phyloP scores from a whole-genome alignment of 1,140 invertebrate species.

The Papilio polytes region DNA sequence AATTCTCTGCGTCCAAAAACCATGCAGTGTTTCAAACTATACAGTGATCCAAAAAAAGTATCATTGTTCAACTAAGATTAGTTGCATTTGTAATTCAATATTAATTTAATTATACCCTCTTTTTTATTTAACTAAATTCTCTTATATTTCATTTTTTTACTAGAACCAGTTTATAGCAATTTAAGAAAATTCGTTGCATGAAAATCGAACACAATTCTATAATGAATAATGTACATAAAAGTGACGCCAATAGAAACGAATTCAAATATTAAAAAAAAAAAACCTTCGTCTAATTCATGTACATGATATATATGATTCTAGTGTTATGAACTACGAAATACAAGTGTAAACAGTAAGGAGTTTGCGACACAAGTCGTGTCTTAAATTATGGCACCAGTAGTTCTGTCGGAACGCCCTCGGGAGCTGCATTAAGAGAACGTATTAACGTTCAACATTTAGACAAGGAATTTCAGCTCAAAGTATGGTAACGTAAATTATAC shows the following conservation, averaged over 20 bases:
- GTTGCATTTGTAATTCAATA: no score
- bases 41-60: no score
- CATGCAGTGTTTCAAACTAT: no score
- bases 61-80: no score
- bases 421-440: conserved; percentile 33
- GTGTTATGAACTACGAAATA: not conserved
- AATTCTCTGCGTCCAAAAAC: not conserved
- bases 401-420: conserved; percentile 30
- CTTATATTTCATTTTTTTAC: no score
- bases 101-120: no score
- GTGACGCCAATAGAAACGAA: not conserved
- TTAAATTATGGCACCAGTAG: conserved; percentile 30
- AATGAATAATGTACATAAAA: no score
- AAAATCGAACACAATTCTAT: not conserved
- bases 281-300: not conserved
- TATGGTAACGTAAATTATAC: conserved; percentile 31
- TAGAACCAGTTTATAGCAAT: not conserved
- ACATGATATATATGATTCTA: not conserved
- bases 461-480: conserved; percentile 33
- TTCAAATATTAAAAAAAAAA: not conserved
- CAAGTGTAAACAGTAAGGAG: not conserved
- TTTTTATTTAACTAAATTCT: not conserved
- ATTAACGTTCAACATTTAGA: conserved; percentile 38
- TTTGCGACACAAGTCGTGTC: conserved; percentile 22
- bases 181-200: not conserved